Evolutionary conservation across 1,140 invertebrate genomes (phyloP).

Genomic region (Episyrphus balteatus): DNA sequence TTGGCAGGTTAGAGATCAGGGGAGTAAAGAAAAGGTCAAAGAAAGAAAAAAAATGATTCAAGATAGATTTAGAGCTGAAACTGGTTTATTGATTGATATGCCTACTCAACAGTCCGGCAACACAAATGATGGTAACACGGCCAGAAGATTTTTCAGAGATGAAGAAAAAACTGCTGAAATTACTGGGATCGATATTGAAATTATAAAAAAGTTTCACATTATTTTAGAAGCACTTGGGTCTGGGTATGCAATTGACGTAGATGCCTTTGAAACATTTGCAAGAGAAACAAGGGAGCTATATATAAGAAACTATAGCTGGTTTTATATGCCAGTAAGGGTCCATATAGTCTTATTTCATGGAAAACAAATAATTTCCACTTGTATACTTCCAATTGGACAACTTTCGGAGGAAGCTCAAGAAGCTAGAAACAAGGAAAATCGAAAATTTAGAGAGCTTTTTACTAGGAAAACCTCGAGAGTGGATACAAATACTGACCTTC

Average conservation of each 20-base stretch:
- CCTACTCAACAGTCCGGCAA: no score
- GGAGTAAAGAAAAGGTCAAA: no score
- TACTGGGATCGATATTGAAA: slow-evolving; percentile 2
- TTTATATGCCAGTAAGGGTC: slow-evolving; percentile 14
- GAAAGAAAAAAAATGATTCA: no score
- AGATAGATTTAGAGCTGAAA: slow-evolving; percentile 5
- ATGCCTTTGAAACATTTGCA: no score
- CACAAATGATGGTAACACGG: slow-evolving; percentile 28
- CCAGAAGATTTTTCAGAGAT: no score
- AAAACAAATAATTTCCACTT: slow-evolving; percentile 18
- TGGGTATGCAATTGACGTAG: no score
- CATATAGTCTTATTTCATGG: slow-evolving; percentile 15
- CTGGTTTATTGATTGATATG: slow-evolving; percentile 11
- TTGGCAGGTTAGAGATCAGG: no score
- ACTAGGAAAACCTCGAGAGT: slow-evolving; percentile 18
- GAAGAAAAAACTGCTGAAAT: no score
- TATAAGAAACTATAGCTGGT: slow-evolving; percentile 17
- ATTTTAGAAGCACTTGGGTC: no score
- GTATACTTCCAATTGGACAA: slow-evolving; percentile 24
- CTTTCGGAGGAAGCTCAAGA: slow-evolving; percentile 30
- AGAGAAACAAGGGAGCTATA: no score
- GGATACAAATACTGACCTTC: slow-evolving; percentile 21
- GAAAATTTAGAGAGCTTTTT: slow-evolving; percentile 14
- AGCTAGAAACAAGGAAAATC: slow-evolving; percentile 23
- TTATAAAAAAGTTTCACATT: slow-evolving; percentile 5